Percentiles rank a stretch among this genome's conserved stretches.
phyloP scores from a whole-genome alignment of 2,113 vertebrate species.

The Microcebus ravelobensis region DNA sequence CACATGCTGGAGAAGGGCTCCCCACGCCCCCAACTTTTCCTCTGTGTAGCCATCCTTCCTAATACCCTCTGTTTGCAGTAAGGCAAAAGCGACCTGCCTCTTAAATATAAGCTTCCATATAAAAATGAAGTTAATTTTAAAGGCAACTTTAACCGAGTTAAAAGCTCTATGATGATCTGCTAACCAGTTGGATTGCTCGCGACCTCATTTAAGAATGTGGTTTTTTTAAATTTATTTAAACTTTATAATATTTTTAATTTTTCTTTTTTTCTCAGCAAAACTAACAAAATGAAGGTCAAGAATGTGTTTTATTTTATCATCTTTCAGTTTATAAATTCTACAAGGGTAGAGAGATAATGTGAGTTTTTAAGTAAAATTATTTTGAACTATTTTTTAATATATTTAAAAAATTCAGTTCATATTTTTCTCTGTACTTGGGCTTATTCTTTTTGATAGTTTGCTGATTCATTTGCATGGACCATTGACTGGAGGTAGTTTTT shows the following conservation, averaged over 20 bases:
- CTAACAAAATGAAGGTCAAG: neutral
- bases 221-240: neutral
- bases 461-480: neutral
- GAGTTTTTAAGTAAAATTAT: conserved; percentile 17
- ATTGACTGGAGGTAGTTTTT: neutral
- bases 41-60: neutral
- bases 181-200: neutral
- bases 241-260: too few species aligned
- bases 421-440: conserved; percentile 39
- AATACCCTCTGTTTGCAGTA: neutral
- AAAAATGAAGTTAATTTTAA: neutral
- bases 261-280: too few species aligned
- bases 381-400: neutral
- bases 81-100: neutral
- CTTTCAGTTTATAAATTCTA: conserved; percentile 26
- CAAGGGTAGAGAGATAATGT: neutral
- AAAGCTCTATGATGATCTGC: neutral
- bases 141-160: neutral
- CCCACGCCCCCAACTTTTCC: neutral
- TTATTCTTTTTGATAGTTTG: neutral
- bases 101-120: neutral
- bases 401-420: neutral
- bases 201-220: conserved; percentile 21
- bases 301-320: conserved; percentile 22
- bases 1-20: neutral